These are phyloP conservation scores for Himalopsyche tibetana DNA, from an alignment of 2,888 invertebrate genomes.

Conservation along the genomic window DNA sequence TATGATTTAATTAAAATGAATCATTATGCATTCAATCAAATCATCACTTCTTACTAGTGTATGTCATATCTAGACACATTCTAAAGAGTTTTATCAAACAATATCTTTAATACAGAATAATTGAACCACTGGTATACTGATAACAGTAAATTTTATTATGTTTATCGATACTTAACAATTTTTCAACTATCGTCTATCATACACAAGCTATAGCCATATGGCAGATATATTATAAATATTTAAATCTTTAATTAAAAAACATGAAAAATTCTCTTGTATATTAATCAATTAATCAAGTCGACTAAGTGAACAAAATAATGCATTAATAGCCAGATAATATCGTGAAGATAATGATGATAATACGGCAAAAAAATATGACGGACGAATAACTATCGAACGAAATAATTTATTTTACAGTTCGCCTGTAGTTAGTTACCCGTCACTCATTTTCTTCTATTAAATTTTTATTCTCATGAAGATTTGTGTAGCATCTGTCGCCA, in stretches of 20 bases:
- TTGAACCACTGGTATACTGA: no score
- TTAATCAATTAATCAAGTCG: slow-evolving; percentile 16
- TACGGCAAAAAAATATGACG: not conserved
- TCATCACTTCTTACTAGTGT: no score
- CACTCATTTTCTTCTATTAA: slow-evolving; percentile 18
- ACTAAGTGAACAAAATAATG: not conserved
- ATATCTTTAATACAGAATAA: no score
- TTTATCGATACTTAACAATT: no score
- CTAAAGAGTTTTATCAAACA: no score
- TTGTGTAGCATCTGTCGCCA: slow-evolving; percentile 40
- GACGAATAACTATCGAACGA: not conserved
- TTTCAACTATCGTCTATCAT: no score
- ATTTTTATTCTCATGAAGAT: slow-evolving; percentile 27
- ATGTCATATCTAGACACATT: no score
- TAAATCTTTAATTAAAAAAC: not conserved
- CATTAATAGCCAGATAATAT: not conserved
- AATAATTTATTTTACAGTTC: slow-evolving; percentile 31
- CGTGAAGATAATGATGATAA: not conserved
- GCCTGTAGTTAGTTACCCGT: slow-evolving; percentile 34
- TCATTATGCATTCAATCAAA: no score
- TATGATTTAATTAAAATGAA: no score
- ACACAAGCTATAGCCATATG: not conserved
- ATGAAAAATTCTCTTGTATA: not conserved
- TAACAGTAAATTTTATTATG: no score
- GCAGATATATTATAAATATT: not conserved